These are phyloP conservation scores for Netelia melanura DNA, from an alignment of 2,888 invertebrate genomes.

Conservation along the genomic window DNA sequence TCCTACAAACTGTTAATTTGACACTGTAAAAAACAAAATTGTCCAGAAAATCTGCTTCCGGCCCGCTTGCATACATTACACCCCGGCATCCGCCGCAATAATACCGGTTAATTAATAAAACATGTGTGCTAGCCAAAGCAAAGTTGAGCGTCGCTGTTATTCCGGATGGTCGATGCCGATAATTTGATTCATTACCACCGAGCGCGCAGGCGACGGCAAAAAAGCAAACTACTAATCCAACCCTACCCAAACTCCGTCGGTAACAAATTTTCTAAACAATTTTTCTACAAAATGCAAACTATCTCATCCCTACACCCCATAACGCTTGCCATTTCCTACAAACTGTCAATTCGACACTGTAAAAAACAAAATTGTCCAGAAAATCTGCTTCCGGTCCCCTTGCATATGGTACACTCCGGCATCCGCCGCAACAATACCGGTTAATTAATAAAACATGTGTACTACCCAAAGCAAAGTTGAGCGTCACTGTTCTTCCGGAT, in stretches of 20 bases:
- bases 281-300: too few species aligned
- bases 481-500: not conserved
- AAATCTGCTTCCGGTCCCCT: not conserved
- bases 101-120: conserved; percentile 21
- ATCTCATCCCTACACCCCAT: too few species aligned
- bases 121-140: not conserved
- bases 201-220: too few species aligned
- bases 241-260: too few species aligned
- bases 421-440: not conserved
- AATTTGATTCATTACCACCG: not conserved
- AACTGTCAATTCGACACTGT: too few species aligned
- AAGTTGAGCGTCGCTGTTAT: conserved; percentile 3
- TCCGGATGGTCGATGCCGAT: not conserved
- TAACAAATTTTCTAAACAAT: too few species aligned
- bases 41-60: not conserved
- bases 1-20: too few species aligned
- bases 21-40: too few species aligned
- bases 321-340: too few species aligned
- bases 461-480: not conserved
- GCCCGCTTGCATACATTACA: not conserved
- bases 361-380: too few species aligned
- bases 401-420: not conserved
- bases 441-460: conserved; percentile 32
- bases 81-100: not conserved
- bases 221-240: too few species aligned